Conservation (phyloP, 2,888 invertebrate species). For the Pseudoips prasinana region DNA sequence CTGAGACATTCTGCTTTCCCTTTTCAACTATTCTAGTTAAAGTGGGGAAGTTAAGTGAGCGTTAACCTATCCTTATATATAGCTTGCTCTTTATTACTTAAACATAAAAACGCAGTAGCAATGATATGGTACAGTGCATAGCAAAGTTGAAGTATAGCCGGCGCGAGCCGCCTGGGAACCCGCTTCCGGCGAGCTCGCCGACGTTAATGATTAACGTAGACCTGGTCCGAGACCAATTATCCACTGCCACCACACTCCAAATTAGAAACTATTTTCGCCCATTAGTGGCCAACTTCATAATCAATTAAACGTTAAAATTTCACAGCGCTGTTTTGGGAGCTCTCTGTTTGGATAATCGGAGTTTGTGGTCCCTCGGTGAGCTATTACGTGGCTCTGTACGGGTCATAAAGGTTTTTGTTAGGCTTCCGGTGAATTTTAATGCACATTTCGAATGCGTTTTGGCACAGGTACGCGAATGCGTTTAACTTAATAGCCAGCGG, state of each 20-base stretch:
- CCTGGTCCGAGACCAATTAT: slow-evolving; percentile 74
- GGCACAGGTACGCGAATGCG: slow-evolving; percentile 48
- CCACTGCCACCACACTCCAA: slow-evolving; percentile 66
- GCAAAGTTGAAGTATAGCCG: slow-evolving; percentile 5
- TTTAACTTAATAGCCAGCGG: slow-evolving; percentile 42
- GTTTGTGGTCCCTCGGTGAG: slow-evolving; percentile 80
- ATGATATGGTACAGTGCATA: slow-evolving; percentile 15
- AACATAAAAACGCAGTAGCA: slow-evolving; percentile 1
- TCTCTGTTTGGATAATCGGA: slow-evolving; percentile 76
- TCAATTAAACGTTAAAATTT: slow-evolving; percentile 80
- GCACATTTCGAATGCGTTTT: slow-evolving; percentile 63
- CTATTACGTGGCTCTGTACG: slow-evolving; percentile 63
- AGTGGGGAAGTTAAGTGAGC: too few relatives aligned
- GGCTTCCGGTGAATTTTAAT: slow-evolving; percentile 67
- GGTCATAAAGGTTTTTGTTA: slow-evolving; percentile 74
- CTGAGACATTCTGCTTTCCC: too few relatives aligned
- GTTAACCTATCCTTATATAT: too few relatives aligned
- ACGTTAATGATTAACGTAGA: slow-evolving; percentile 73
- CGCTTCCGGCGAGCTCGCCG: slow-evolving; percentile 43
- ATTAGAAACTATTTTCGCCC: slow-evolving; percentile 81
- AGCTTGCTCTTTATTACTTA: too few relatives aligned
- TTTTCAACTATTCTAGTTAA: too few relatives aligned
- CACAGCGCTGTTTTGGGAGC: slow-evolving; percentile 73
- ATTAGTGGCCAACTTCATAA: slow-evolving; percentile 80
- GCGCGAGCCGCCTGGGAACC: slow-evolving; percentile 47